Base-by-base conservation (phyloP, 2,888 invertebrate species). In the Heliconius charithonia region DNA sequence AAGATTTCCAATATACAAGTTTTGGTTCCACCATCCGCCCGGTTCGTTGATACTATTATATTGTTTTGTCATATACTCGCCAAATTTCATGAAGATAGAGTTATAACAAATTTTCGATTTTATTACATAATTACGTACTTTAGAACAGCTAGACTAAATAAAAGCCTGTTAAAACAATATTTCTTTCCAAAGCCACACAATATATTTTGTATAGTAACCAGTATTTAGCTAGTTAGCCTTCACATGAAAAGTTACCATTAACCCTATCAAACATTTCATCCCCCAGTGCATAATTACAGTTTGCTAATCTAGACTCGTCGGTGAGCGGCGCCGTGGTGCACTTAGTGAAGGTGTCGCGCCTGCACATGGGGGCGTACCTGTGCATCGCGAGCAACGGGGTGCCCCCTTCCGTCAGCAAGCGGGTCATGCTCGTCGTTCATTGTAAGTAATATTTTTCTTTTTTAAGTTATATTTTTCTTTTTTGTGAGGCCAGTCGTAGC, bases 341-440 rank as follows among this genome's bases (percentile, higher is more conserved):
- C 86, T 94, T 97, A 87, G 96, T 96, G 77, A 95, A 96, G 87
- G 97, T 97, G 83, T 97, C 96, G 83, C 95, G 97, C 78, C 95
- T 96, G 79, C 97, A 97, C 87, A 97, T 97, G 97, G 97, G 97
- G 22, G 96, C 97, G 45, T 97, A 97, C 89, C 94, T 97, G 76
- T 97, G 97, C 92, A 97, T 97, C 84, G 97, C 97, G 4, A 97
- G 97, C 84, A 98, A 98, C 89, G 98, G 98, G 63, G 97, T 98
- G 56, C 97, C 97, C 75, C 97, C 97, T 73, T 96, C 97, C 78
- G 97, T 97, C 88, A 97, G 97, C 95, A 97, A 97, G 90, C 95
- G 97, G 83, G 97, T 97, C 86, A 97, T 96, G 96, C 96, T 97
- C 85, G 96, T 97, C 87, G 97, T 98, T 82, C 97, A 98, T 91